These are phyloP conservation scores for Mamestra configurata DNA, from an alignment of 1,140 invertebrate genomes.

Conservation along the genomic window DNA sequence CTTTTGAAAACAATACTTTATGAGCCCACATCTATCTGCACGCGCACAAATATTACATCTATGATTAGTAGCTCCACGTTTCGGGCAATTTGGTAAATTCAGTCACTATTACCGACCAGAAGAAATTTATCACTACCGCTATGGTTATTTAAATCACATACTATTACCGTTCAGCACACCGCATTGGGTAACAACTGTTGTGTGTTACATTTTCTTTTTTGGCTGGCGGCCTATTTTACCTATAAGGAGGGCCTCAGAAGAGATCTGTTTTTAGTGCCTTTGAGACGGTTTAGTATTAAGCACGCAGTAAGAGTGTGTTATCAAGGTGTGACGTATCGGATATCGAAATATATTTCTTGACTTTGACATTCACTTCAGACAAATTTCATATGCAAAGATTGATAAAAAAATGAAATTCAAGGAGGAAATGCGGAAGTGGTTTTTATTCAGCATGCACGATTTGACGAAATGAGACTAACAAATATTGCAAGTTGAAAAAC, in stretches of 20 bases:
- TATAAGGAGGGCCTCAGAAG: neutral
- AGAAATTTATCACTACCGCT: conserved; percentile 57
- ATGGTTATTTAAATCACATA: conserved; percentile 64
- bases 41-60: neutral
- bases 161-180: conserved; percentile 51
- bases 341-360: too few relatives aligned
- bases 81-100: conserved; percentile 49
- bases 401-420: too few relatives aligned
- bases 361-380: too few relatives aligned
- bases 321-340: too few relatives aligned
- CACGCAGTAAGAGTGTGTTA: too few relatives aligned
- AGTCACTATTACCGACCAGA: conserved; percentile 49
- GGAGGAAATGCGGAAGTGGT: too few relatives aligned
- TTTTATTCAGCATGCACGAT: too few relatives aligned
- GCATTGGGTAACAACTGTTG: conserved; percentile 48
- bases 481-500: too few relatives aligned
- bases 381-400: too few relatives aligned
- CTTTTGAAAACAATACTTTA: neutral
- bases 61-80: conserved; percentile 37
- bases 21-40: neutral
- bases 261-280: too few relatives aligned
- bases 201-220: conserved; percentile 51
- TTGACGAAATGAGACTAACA: too few relatives aligned
- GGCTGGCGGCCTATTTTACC: neutral
- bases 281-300: too few relatives aligned